Evolutionary conservation across 2,113 vertebrate species (phyloP), one percentile per base, ranked within the genome.

Genomic region (Montifringilla adamsi): DNA sequence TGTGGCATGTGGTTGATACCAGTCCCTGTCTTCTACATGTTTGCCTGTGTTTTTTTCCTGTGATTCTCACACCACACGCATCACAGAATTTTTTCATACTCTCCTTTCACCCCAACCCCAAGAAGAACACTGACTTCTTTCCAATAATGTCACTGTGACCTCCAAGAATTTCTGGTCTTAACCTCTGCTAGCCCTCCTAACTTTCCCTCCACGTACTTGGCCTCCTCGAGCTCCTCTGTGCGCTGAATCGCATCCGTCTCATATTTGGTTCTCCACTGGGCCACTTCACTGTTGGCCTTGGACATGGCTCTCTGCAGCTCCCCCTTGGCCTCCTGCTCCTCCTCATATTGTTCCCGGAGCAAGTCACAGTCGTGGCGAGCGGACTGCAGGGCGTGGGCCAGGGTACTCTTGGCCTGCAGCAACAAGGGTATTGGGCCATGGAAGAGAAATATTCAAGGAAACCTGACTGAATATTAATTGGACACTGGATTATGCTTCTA

Each of bases 161-260:
- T n/a, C 37, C 6, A 11, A 22, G 11, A 14, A 53, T 23, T 78
- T 43, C 31, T 28, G 14, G 3, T 53, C 10, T 3, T 62, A 50
- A 6, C 27, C 13, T 50, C 22, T 26, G 12, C 46, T 10, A 11
- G 5, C 9, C 21, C 49, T 60, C 16, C 6, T 37, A 9, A 37
- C 11, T 13, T 28, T 22, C 15, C 49, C 39, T 41, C 68, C 28
- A 33, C 50, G 1, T 96, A 98, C 97, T 98, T 99, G 73, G 98
- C 98, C 39, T 98, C 99, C 74, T 99, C 99, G 13, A 99, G 96
- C 94, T 99, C 99, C 78, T 99, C 99, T 0, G 97, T 41, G 39
- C 39, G 39, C 39, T 41, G 39, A 41, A 41, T 41, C 39, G 39
- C 39, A 13, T 41, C 39, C 39, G 39, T 41, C 39, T 41, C 39